Percentiles rank a stretch among this genome's conserved stretches.
Conservation (phyloP, 2,888 invertebrate species). For the Calliscelio sp. region DNA sequence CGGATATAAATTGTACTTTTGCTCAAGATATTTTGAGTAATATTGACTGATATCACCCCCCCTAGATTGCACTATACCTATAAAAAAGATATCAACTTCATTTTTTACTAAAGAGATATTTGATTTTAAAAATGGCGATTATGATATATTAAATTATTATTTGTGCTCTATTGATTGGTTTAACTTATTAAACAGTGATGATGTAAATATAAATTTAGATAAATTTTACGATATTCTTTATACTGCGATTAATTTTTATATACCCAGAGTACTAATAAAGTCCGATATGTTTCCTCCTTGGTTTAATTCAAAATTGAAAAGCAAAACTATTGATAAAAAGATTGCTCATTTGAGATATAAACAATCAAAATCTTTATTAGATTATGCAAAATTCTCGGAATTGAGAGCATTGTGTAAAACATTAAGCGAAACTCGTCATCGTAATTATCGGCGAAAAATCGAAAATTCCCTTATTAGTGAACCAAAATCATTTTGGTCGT, state of each 20-base stretch:
- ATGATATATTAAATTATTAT: not conserved
- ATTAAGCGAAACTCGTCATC: not conserved
- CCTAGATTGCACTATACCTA: not conserved
- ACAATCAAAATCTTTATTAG: not conserved
- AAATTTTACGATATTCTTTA: slow-evolving; percentile 1
- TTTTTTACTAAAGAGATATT: not conserved
- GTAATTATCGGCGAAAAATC: not conserved
- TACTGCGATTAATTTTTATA: not conserved
- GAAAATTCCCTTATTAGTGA: not conserved
- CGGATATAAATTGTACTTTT: not conserved
- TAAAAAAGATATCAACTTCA: not conserved
- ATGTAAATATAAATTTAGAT: slow-evolving; percentile 4
- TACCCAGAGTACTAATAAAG: not conserved
- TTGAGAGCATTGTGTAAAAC: not conserved
- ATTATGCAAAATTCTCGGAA: not conserved
- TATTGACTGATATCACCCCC: slow-evolving; percentile 6
- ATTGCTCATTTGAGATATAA: slow-evolving; percentile 2
- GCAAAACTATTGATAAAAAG: slow-evolving; percentile 1
- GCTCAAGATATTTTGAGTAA: slow-evolving; percentile 4
- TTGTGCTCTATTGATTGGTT: slow-evolving; percentile 6
- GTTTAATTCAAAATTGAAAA: not conserved
- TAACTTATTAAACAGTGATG: not conserved
- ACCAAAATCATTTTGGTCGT: slow-evolving; percentile 1
- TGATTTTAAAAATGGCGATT: not conserved
- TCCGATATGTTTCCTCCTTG: not conserved